Base-by-base conservation (phyloP, 2,113 vertebrate species). In the Xerus inauris region DNA sequence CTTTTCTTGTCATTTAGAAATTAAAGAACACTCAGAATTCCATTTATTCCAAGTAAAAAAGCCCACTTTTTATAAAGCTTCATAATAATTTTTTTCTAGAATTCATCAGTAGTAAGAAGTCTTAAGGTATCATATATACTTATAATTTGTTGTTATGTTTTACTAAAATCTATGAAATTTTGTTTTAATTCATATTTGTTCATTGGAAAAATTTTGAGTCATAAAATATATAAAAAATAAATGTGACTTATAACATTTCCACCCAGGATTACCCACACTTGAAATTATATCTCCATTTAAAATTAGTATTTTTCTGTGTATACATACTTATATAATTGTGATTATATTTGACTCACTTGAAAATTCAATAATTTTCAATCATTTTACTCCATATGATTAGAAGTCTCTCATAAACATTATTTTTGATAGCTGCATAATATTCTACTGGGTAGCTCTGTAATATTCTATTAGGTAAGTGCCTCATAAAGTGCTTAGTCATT, bases 341-440 rank as follows among this genome's bases (percentile, higher is more conserved):
- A 75, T 88, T 84, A 26, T 95, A 92, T 83, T 81, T 95, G 87
- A 75, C 42, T 84, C 13, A 54, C 54, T 90, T 92, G 88, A 90
- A 12, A 54, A 94, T 94, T 47, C 54, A 87, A 54, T 20, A 54
- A 54, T 54, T 76, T 87, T 11, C 8, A 92, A 49, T 91, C 77
- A 92, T 92, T 95, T 92, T 76, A 42, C 38, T 28, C 24, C 62
- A 35, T 73, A 35, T 80, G 73, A 62, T 86, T 89, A 82, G 57
- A 93, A 85, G 40, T 80, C 72, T 65, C 14, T 96, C 47, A 42
- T 90, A 87, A 94, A 76, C 10, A 47, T 86, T 80, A 87, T 51
- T 96, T 97, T 94, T 89, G 93, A 6, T 88, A 57, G 40, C 71
- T 76, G 0, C 72, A 16, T 86, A 73, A 73, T 72, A 87, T 86